Conservation (phyloP, 2,797 vertebrate genomes). For the Urosaurus nigricauda region DNA sequence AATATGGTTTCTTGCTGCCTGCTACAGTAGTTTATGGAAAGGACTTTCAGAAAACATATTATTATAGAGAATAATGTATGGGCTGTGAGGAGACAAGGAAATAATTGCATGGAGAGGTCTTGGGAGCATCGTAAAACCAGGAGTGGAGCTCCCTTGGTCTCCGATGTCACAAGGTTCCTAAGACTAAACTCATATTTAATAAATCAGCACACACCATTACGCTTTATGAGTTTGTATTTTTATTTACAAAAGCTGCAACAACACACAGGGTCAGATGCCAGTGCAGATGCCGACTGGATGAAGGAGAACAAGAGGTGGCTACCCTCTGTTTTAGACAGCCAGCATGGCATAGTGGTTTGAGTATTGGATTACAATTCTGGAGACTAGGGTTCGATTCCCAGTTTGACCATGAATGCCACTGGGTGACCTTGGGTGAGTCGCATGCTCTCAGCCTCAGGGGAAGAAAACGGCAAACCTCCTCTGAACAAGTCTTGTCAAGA, state of each 20-base stretch:
- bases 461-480: no score
- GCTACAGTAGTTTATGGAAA: slow-evolving; percentile 68
- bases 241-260: slow-evolving; percentile 56
- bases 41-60: slow-evolving; percentile 71
- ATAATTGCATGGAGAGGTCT: slow-evolving; percentile 76
- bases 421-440: no score
- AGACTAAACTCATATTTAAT: slow-evolving; percentile 71
- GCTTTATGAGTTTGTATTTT: slow-evolving; percentile 59
- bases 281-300: not conserved
- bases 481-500: no score
- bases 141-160: slow-evolving; percentile 72
- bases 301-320: no score
- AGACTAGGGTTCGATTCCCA: no score
- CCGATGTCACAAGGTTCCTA: slow-evolving; percentile 63
- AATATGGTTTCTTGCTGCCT: slow-evolving; percentile 66
- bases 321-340: not conserved
- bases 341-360: no score
- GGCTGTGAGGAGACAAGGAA: slow-evolving; percentile 75
- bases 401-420: no score
- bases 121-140: slow-evolving; percentile 73
- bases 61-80: slow-evolving; percentile 73
- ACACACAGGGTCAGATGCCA: not conserved
- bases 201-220: slow-evolving; percentile 65
- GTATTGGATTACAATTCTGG: no score
- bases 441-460: no score